Conservation (phyloP, 2,113 vertebrate species). For the Bothrops jararaca region DNA sequence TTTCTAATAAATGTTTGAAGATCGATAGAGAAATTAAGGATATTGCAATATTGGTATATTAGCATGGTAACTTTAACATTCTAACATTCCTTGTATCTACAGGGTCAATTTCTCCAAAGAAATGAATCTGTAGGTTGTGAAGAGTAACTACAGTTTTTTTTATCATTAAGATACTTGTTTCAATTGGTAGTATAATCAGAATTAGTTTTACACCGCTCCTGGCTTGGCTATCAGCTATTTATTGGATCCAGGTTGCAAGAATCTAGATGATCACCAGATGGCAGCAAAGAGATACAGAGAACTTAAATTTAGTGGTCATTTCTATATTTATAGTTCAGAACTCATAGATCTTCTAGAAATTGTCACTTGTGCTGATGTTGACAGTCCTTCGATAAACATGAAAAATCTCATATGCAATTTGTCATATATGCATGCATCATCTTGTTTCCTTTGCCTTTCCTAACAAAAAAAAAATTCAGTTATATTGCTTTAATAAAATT, state of each 20-base stretch:
- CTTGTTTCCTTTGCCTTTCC: neutral
- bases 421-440: fast-evolving
- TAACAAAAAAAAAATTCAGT: constrained; percentile 1
- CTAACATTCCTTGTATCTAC: neutral
- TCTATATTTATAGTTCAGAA: neutral
- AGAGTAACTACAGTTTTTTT: neutral
- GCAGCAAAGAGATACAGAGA: neutral
- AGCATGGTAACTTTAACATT: neutral
- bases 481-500: neutral
- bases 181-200: neutral
- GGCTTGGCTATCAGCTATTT: neutral
- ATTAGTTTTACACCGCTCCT: neutral
- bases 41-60: neutral
- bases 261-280: neutral
- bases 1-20: neutral
- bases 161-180: neutral
- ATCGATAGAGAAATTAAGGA: neutral
- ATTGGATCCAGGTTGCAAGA: neutral
- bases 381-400: neutral
- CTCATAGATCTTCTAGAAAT: neutral
- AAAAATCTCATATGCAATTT: neutral
- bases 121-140: neutral
- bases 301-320: neutral
- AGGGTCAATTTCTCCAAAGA: neutral
- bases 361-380: neutral